Evolutionary conservation across 2,888 invertebrate species (phyloP).

Genomic region (Lepidocyrtinus sp.): DNA sequence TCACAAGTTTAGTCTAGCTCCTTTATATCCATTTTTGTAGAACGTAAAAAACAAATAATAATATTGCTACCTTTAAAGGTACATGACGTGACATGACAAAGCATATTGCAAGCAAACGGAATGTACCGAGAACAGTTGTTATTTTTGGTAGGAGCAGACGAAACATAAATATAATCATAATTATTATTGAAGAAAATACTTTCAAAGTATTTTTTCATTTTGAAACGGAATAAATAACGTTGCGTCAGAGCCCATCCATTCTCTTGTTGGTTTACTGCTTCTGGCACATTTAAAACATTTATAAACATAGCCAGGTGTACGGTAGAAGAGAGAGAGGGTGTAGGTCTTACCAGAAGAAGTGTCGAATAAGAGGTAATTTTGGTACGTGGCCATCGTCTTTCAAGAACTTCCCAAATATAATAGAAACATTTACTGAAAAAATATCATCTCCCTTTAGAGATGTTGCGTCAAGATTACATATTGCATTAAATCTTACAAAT

Average conservation of each 20-base stretch:
- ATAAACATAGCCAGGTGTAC: slow-evolving; percentile 10
- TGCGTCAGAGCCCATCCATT: slow-evolving; percentile 14
- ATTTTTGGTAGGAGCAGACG: neutral
- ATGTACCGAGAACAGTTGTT: neutral
- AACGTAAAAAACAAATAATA: neutral
- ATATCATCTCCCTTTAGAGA: neutral
- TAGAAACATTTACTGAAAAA: neutral
- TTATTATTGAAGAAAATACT: neutral
- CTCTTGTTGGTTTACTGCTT: slow-evolving; percentile 9
- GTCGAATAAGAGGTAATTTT: slow-evolving; percentile 2
- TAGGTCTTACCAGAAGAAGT: neutral
- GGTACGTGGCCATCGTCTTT: slow-evolving; percentile 34
- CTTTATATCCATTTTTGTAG: neutral
- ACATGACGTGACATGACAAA: neutral
- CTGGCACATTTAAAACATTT: slow-evolving; percentile 22
- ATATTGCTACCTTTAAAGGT: neutral
- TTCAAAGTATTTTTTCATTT: neutral
- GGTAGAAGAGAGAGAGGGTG: neutral
- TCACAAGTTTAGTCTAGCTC: neutral
- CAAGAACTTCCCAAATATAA: slow-evolving; percentile 8
- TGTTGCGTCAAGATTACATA: neutral
- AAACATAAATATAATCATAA: neutral
- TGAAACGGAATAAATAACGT: neutral
- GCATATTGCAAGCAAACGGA: neutral
- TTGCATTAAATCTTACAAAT: neutral